Evolutionary conservation across 2,113 vertebrate species (phyloP).

Genomic region (Regulus satrapa): DNA sequence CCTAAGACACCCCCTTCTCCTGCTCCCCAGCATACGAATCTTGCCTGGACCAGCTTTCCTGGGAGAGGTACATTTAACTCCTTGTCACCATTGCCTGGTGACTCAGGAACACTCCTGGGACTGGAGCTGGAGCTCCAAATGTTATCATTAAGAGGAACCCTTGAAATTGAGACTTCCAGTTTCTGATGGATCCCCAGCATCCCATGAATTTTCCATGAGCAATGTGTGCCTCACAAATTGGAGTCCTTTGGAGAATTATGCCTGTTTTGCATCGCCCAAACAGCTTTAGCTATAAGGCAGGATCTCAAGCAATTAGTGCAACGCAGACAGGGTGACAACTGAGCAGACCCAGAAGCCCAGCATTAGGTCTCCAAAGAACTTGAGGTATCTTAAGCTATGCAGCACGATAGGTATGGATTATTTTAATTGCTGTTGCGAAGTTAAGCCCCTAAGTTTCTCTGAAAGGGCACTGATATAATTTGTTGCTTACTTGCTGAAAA

Average conservation of each 20-base stretch:
- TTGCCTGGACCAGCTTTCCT: background rate
- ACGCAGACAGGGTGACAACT: slow-evolving; percentile 23
- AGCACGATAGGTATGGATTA: background rate
- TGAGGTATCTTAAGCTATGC: background rate
- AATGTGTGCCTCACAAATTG: background rate
- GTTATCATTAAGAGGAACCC: background rate
- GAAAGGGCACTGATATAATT: background rate
- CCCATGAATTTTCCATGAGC: background rate
- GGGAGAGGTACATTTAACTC: background rate
- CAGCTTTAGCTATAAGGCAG: slow-evolving; percentile 1
- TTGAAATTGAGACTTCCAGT: background rate
- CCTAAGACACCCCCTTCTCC: background rate
- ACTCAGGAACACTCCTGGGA: background rate
- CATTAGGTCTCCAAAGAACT: background rate
- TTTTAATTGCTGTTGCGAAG: slow-evolving; percentile 31
- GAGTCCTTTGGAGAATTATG: background rate
- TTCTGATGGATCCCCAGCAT: background rate
- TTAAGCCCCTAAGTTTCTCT: background rate
- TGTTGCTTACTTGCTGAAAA: background rate
- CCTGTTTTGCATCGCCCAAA: slow-evolving; percentile 23
- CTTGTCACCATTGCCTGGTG: background rate
- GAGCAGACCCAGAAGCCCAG: slow-evolving; percentile 31
- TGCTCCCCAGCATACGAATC: background rate
- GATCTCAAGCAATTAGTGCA: background rate
- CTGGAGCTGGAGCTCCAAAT: background rate